These are phyloP conservation scores for Apteryx owenii DNA, from an alignment of 2,113 vertebrate species.

Conservation along the genomic window DNA sequence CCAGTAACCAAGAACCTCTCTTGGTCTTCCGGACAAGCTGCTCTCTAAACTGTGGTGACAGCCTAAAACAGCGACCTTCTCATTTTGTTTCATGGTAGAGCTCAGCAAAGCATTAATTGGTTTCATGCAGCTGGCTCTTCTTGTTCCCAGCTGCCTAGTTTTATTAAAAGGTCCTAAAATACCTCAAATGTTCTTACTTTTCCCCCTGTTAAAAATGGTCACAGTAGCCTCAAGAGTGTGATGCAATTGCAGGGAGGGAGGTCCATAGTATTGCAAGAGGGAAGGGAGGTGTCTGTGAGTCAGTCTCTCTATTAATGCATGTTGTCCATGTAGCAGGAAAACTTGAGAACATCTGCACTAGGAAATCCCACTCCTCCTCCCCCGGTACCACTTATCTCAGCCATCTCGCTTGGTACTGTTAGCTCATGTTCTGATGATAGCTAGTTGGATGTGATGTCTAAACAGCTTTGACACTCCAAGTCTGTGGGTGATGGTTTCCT, in stretches of 20 bases:
- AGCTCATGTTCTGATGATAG: not conserved
- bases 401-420: not conserved
- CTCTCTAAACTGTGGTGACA: not conserved
- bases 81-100: not conserved
- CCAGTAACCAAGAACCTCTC: not conserved
- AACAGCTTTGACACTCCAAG: rapidly evolving
- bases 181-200: not conserved
- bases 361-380: not conserved
- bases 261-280: not conserved
- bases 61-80: not conserved
- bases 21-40: not conserved
- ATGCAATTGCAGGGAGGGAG: not conserved
- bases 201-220: not conserved
- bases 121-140: not conserved
- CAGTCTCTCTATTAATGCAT: not conserved
- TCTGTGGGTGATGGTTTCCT: not conserved
- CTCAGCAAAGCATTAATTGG: not conserved
- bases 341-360: slow-evolving; percentile 2
- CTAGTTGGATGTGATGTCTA: not conserved
- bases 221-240: not conserved
- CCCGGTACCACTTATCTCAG: not conserved
- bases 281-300: slow-evolving; percentile 52
- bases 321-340: not conserved
- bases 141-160: not conserved
- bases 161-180: not conserved